A percentile compares a stretch with the other conserved stretches of the same genome.
phyloP scores from a whole-genome alignment of 1,140 invertebrate species.

The Heliothis virescens region DNA sequence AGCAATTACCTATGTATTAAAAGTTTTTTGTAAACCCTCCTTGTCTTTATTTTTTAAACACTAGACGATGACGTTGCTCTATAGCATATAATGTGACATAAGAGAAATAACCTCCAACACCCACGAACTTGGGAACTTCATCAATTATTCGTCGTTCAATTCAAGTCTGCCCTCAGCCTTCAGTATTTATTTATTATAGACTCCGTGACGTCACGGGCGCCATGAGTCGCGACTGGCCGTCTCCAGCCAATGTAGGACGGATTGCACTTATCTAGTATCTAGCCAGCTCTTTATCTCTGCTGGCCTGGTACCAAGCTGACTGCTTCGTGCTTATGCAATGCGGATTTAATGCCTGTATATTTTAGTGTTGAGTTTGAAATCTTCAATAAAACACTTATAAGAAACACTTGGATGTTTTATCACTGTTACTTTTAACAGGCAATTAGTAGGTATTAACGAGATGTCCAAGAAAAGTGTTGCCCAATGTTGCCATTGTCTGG shows the following conservation, averaged over 20 bases:
- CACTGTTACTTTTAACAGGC: too few species aligned
- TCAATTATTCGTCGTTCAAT: constrained; percentile 16
- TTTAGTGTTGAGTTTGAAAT: too few species aligned
- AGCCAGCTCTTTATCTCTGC: constrained; percentile 17
- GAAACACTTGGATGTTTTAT: too few species aligned
- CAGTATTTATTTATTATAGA: constrained; percentile 10
- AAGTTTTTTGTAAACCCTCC: too few species aligned
- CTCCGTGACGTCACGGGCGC: constrained; percentile 22
- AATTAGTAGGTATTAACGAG: too few species aligned
- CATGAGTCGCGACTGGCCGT: constrained; percentile 4
- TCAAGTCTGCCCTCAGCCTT: constrained; percentile 8
- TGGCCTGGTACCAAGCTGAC: constrained; percentile 19
- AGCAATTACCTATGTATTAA: too few species aligned
- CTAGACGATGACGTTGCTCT: neutral
- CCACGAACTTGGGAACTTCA: neutral
- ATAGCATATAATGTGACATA: neutral
- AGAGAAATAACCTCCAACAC: neutral
- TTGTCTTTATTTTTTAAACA: too few species aligned
- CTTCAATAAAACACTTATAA: too few species aligned
- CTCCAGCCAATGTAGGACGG: constrained; percentile 11
- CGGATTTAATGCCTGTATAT: neutral
- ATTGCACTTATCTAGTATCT: constrained; percentile 22
- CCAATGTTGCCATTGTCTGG: too few species aligned
- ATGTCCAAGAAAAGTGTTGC: too few species aligned
- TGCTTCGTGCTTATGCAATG: constrained; percentile 16